A percentile compares a stretch with the other conserved stretches of the same genome.
Evolutionary conservation across 1,140 invertebrate species (phyloP).

Genomic region (Zaprionus kolodkinae): DNA sequence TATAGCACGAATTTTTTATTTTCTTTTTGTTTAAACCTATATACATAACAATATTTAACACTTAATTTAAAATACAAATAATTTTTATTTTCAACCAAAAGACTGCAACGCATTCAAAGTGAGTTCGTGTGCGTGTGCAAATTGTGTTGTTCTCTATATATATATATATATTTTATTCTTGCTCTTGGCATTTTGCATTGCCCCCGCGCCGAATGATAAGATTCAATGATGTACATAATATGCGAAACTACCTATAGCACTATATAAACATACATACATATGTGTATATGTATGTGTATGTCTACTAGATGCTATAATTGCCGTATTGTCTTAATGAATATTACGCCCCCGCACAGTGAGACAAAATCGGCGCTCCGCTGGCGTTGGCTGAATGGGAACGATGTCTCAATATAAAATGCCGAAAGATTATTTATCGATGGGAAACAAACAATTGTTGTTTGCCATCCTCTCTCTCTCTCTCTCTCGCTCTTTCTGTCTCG

Average conservation of each 20-base stretch:
- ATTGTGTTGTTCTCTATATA: conserved; percentile 4
- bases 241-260: not conserved
- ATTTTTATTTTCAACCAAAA: not conserved
- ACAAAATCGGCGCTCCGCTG: conserved; percentile 4
- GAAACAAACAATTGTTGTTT: conserved; percentile 27
- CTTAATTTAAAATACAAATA: conserved; percentile 28
- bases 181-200: conserved; percentile 25
- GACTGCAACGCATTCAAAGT: conserved; percentile 42
- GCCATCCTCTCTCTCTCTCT: conserved; percentile 51
- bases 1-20: conserved; percentile 71
- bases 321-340: not conserved
- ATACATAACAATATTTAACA: conserved; percentile 57
- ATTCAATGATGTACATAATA: conserved; percentile 9
- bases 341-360: not conserved
- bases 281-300: not conserved
- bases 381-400: not conserved
- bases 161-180: not conserved
- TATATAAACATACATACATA: not conserved
- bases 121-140: conserved; percentile 13
- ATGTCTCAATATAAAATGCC: not conserved
- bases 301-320: not conserved
- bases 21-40: conserved; percentile 58
- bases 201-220: conserved; percentile 7
- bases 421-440: conserved; percentile 22
- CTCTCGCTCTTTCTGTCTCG: not conserved